phyloP scores from a whole-genome alignment of 2,888 invertebrate genomes.

The Leptopilina drosophilae region DNA sequence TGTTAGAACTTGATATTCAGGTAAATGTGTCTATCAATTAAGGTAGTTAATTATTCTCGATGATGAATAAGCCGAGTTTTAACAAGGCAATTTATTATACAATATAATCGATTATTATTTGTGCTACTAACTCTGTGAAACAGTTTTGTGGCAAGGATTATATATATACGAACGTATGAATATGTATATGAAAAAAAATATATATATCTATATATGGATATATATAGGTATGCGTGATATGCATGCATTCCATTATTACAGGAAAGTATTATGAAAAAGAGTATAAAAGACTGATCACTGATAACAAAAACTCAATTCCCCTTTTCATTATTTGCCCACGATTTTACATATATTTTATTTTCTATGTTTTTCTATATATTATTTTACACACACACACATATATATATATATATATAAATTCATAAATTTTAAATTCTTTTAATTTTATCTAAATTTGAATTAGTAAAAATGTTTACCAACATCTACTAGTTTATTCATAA shows the following conservation, averaged over 20 bases:
- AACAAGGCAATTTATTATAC: slow-evolving; percentile 23
- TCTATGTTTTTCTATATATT: too few relatives aligned
- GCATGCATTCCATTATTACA: slow-evolving; percentile 30
- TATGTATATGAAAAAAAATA: not conserved
- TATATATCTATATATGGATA: too few relatives aligned
- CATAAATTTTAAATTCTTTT: too few relatives aligned
- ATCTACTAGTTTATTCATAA: too few relatives aligned
- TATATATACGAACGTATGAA: not conserved
- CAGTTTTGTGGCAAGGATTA: not conserved
- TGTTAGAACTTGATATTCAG: not conserved
- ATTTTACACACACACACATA: too few relatives aligned
- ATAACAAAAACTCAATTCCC: not conserved
- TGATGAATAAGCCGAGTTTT: slow-evolving; percentile 19
- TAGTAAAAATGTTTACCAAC: too few relatives aligned
- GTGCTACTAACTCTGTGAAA: slow-evolving; percentile 6
- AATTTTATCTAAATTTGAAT: too few relatives aligned
- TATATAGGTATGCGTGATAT: slow-evolving; percentile 26
- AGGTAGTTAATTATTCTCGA: not conserved
- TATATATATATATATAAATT: too few relatives aligned
- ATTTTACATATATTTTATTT: not conserved
- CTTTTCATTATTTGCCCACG: not conserved
- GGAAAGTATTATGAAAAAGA: slow-evolving; percentile 21
- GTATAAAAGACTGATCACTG: slow-evolving; percentile 2
- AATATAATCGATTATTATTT: slow-evolving; percentile 35
- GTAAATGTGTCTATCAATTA: slow-evolving; percentile 13